Base-by-base conservation (phyloP, 2,888 invertebrate species). In the Antheraea assamensis region DNA sequence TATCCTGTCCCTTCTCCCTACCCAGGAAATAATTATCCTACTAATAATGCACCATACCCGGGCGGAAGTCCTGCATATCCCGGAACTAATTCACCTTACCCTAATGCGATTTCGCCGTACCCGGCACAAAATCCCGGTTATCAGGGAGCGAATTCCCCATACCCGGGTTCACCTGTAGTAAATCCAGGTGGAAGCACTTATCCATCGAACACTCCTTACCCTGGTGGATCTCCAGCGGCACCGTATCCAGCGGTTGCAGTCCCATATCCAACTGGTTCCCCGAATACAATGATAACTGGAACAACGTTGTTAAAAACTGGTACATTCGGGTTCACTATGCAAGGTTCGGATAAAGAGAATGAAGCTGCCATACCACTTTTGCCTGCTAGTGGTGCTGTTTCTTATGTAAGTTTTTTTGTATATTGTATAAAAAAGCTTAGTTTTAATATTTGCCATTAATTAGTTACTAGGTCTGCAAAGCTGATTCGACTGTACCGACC, bases 341-440 rank as follows among this genome's bases (percentile, higher is more conserved):
- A 47, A 15, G 49, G 17, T 27, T 49, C 61, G n/a, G 35, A 72
- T 8, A 73, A 31, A 0, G 75, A 72, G 5, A 72, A 79, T 35
- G 74, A 75, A 0, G 74, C 79, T 8, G 55, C 75, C 0, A 77
- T 85, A 47, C 89, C 90, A 0, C 70, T 84, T 17, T 71, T 89
- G 64, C 89, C 91, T 0, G 78, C 80, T 0, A 83, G 82, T 13
- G 76, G 80, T 15, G 78, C 75, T 17, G 81, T 86, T n/a, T 87
- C 89, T 10, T 84, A 85, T 73, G 89, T 88, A 71, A 82, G 85
- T 78, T 77, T 47, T 71, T 78, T 80, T 42, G 47, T 70, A 27
- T 49, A 4, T n/a, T 19, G 21, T 55, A 13, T 49, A 15, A 49
- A 49, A 17, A 19, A 19, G 17, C 19, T 49, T 49, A 49, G 49